These are phyloP conservation scores for Apamea crenata DNA, from an alignment of 2,888 invertebrate species.

Conservation along the genomic window DNA sequence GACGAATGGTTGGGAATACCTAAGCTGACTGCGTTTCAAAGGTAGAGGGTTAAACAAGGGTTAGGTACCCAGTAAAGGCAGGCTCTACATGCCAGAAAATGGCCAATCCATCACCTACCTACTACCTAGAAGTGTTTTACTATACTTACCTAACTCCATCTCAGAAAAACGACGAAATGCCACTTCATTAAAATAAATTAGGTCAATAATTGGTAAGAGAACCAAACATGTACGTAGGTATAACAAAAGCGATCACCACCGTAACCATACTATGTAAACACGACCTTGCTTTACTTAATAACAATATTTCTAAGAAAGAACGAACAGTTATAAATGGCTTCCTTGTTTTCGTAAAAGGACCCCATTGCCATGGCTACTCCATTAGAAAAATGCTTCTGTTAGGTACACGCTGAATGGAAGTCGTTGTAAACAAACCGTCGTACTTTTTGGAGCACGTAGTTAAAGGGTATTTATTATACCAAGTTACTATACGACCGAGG, in stretches of 20 bases:
- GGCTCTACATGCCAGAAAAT: neutral
- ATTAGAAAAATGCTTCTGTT: conserved; percentile 46
- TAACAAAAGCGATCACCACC: conserved; percentile 42
- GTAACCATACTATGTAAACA: conserved; percentile 48
- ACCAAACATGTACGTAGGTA: conserved; percentile 18
- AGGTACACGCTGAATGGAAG: conserved; percentile 44
- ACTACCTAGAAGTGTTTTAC: neutral
- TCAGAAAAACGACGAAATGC: neutral
- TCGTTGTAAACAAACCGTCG: conserved; percentile 35
- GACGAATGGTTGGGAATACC: neutral
- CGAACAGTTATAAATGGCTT: conserved; percentile 51
- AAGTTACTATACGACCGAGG: neutral
- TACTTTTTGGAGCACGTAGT: conserved; percentile 48
- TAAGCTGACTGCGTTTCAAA: neutral
- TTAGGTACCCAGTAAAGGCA: neutral
- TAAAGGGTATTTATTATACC: neutral
- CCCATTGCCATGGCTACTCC: neutral
- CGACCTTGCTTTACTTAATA: conserved; percentile 55
- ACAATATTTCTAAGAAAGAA: conserved; percentile 46
- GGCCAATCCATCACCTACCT: neutral
- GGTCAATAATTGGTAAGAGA: conserved; percentile 5
- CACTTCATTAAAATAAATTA: conserved; percentile 5
- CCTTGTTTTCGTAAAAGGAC: conserved; percentile 62
- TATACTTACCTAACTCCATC: neutral
- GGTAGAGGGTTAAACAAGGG: neutral